Conservation (phyloP, 2,797 vertebrate genomes). For the Rallus crepitans region DNA sequence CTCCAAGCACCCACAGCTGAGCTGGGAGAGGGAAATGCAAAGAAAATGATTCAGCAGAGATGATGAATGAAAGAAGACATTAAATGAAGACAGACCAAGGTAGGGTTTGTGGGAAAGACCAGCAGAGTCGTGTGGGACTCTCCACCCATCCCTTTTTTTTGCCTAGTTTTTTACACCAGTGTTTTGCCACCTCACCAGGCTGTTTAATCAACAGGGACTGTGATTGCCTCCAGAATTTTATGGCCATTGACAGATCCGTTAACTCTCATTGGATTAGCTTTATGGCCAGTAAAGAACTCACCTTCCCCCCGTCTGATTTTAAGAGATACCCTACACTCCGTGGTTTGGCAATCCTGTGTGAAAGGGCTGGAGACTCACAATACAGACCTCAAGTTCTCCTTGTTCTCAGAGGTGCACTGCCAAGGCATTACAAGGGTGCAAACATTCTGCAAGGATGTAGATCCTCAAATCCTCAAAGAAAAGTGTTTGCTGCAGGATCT, state of each 20-base stretch:
- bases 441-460: not conserved
- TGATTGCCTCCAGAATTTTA: not conserved
- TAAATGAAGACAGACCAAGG: not conserved
- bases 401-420: not conserved
- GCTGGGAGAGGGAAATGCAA: not conserved
- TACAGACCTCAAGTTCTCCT: not conserved
- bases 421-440: not conserved
- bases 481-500: fast-evolving
- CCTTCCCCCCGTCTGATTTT: not conserved
- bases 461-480: not conserved
- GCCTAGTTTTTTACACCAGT: not conserved
- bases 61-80: not conserved
- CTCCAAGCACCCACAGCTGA: not conserved
- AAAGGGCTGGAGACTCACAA: not conserved
- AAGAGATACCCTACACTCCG: fast-evolving
- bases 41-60: not conserved
- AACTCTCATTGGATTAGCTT: not conserved
- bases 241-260: not conserved
- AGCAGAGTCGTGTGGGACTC: not conserved
- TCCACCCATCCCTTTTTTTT: not conserved
- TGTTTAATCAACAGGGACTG: not conserved
- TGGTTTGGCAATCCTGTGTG: not conserved
- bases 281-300: not conserved
- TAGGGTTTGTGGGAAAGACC: not conserved
- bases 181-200: not conserved